Conservation (phyloP, 2,797 vertebrate species). For the Masticophis lateralis region DNA sequence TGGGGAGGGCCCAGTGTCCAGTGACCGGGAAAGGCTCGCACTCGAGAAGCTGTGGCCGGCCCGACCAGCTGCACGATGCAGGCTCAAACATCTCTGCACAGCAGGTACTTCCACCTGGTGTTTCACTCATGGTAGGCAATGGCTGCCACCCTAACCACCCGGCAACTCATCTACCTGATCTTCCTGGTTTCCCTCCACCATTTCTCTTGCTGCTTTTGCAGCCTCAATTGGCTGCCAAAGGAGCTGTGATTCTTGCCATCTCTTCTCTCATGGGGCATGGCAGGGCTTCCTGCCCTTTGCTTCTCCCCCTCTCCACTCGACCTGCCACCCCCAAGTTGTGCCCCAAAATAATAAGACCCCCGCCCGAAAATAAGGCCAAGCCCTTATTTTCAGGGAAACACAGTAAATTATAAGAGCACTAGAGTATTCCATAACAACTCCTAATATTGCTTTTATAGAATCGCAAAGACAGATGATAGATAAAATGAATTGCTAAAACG, state of each 20-base stretch:
- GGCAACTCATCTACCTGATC: constrained; percentile 94
- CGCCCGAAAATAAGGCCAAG: no score
- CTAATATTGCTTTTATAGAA: background rate
- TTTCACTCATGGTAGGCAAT: constrained; percentile 89
- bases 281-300: no score
- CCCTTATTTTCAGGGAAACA: no score
- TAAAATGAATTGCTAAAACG: background rate
- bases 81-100: constrained; percentile 85
- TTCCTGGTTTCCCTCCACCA: constrained; percentile 61
- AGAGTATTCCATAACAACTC: background rate
- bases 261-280: no score
- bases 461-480: background rate
- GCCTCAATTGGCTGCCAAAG: no score
- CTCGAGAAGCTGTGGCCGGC: no score
- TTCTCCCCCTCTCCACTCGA: no score
- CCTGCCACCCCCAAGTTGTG: no score
- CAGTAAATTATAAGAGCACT: background rate
- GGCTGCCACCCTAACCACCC: constrained; percentile 73
- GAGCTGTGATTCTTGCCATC: no score
- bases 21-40: background rate
- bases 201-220: no score
- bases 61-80: constrained; percentile 39
- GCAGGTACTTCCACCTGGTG: constrained; percentile 90
- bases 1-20: background rate
- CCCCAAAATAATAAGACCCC: no score